Conservation (phyloP, 1,140 invertebrate species). For the Philotrypesis tridentata region DNA sequence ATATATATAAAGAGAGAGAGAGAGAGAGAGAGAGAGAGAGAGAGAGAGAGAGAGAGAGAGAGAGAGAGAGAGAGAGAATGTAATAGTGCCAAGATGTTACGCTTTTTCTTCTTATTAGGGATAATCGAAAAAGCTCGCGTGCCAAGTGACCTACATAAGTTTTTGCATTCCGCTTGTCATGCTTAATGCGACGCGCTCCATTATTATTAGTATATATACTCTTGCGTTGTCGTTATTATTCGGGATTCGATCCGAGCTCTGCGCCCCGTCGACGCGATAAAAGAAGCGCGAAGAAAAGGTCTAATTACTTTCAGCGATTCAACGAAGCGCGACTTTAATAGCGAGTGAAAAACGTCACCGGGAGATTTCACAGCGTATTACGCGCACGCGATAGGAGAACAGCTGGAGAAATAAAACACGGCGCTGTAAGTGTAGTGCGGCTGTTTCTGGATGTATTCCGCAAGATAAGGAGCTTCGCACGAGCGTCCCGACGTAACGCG, state of each 20-base stretch:
- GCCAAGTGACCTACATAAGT: conserved; percentile 21
- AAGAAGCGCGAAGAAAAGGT: too few species aligned
- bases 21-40: too few species aligned
- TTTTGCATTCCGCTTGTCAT: not conserved
- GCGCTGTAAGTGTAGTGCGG: not conserved
- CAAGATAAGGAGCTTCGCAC: not conserved
- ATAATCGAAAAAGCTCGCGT: conserved; percentile 15
- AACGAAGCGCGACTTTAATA: too few species aligned
- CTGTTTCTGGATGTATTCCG: not conserved
- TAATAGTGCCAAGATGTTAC: conserved; percentile 9
- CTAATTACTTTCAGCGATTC: too few species aligned
- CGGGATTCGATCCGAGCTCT: too few species aligned
- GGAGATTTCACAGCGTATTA: not conserved
- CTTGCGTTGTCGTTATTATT: too few species aligned
- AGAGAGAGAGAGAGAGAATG: not conserved
- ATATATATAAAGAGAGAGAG: too few species aligned
- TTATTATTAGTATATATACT: too few species aligned
- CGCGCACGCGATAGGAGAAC: not conserved
- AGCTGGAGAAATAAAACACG: not conserved
- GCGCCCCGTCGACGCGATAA: too few species aligned
- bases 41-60: too few species aligned
- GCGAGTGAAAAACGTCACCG: too few species aligned
- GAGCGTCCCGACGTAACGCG: not conserved
- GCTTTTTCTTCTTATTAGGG: not conserved
- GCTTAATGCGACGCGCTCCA: not conserved